Conservation (phyloP, 2,888 invertebrate species). For the Platycheirus albimanus region DNA sequence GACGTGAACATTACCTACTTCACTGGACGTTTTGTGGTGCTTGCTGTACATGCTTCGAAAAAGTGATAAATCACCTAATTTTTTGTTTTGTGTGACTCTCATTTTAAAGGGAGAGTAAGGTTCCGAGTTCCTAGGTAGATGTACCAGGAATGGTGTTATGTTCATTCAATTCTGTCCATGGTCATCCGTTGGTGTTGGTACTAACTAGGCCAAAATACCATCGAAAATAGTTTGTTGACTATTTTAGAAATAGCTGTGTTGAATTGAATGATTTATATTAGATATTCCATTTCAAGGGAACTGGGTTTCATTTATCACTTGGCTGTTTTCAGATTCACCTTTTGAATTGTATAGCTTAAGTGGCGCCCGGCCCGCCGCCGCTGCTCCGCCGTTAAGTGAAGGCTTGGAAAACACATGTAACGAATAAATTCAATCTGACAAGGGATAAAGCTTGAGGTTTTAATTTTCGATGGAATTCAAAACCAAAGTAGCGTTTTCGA, state of each 20-base stretch:
- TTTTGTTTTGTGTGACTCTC: neutral
- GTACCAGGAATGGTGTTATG: neutral
- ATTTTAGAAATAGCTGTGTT: constrained; percentile 44
- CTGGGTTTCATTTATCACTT: constrained; percentile 35
- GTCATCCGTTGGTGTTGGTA: constrained; percentile 20
- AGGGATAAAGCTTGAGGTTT: neutral
- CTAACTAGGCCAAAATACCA: constrained; percentile 46
- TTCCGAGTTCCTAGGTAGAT: too few species aligned
- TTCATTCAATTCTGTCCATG: neutral
- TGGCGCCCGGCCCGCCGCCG: too few species aligned
- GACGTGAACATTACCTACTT: constrained; percentile 25
- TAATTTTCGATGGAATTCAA: constrained; percentile 8
- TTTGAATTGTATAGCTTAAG: constrained; percentile 2
- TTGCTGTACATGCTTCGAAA: neutral
- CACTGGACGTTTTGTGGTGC: constrained; percentile 1
- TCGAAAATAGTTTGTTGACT: constrained; percentile 53
- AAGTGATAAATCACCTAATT: constrained; percentile 24
- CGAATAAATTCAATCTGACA: constrained; percentile 6
- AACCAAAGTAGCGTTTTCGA: too few species aligned
- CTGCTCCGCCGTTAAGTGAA: too few species aligned
- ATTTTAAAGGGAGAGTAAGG: neutral
- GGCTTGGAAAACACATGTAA: constrained; percentile 11
- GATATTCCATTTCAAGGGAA: constrained; percentile 6
- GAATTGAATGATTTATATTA: constrained; percentile 55
- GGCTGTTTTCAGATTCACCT: constrained; percentile 42